Conservation (phyloP, 2,888 invertebrate species). For the Perizoma affinitatum region DNA sequence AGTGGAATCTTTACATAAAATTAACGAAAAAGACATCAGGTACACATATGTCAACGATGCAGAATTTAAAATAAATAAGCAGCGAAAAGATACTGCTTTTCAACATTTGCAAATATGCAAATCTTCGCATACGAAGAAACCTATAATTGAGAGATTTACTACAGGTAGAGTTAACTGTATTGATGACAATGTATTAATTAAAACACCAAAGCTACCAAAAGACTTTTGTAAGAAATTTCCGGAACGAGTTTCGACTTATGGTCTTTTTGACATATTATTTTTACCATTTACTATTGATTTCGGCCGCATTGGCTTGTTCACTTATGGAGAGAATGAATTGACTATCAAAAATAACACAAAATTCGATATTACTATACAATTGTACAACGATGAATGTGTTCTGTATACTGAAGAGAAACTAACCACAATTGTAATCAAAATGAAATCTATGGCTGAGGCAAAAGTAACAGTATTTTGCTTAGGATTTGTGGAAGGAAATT, state of each 20-base stretch:
- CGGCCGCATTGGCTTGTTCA: slow-evolving; percentile 63
- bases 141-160: slow-evolving; percentile 45
- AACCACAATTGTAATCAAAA: slow-evolving; percentile 45
- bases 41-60: slow-evolving; percentile 63
- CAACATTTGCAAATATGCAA: slow-evolving; percentile 56
- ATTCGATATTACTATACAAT: slow-evolving; percentile 53
- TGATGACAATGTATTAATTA: slow-evolving; percentile 35
- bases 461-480: slow-evolving; percentile 56
- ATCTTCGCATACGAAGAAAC: slow-evolving; percentile 42
- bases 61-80: slow-evolving; percentile 46
- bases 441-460: slow-evolving; percentile 51
- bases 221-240: slow-evolving; percentile 55
- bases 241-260: slow-evolving; percentile 50
- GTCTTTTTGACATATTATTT: slow-evolving; percentile 60
- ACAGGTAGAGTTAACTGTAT: slow-evolving; percentile 54
- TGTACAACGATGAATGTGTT: slow-evolving; percentile 54
- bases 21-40: slow-evolving; percentile 53
- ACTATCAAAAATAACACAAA: slow-evolving; percentile 64
- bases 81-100: slow-evolving; percentile 48
- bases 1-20: slow-evolving; percentile 66
- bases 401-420: slow-evolving; percentile 58
- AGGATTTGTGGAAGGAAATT: slow-evolving; percentile 56
- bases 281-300: slow-evolving; percentile 62
- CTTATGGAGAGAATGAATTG: slow-evolving; percentile 58
- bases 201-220: slow-evolving; percentile 33